A percentile compares a stretch with the other conserved stretches of the same genome.
These are phyloP conservation scores for Ophiothrix spiculata DNA, from an alignment of 35 echinoderm and acorn worm genomes.

Conservation along the genomic window DNA sequence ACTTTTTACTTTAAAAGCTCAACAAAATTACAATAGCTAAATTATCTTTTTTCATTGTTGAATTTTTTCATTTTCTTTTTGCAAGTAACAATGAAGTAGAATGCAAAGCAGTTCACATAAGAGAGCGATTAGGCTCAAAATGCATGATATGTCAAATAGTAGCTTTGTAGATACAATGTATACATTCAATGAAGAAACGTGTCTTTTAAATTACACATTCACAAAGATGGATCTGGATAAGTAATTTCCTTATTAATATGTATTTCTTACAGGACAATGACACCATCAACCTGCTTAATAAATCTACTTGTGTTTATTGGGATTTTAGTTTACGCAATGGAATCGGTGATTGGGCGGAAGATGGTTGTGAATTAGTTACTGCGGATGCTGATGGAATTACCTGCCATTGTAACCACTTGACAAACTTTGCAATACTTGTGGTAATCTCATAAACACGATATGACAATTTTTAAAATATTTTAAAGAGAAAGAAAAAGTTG, in stretches of 20 bases:
- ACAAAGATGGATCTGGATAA: too few species aligned
- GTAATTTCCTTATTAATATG: too few species aligned
- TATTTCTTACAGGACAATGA: neutral
- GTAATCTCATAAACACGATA: too few species aligned
- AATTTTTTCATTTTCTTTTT: too few species aligned
- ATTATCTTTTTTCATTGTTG: too few species aligned
- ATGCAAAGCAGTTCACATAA: too few species aligned
- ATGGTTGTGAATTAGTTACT: neutral
- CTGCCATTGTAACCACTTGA: neutral
- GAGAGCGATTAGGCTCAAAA: neutral
- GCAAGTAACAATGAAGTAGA: too few species aligned
- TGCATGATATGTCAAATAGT: neutral
- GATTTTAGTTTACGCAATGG: too few species aligned
- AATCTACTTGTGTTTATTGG: neutral
- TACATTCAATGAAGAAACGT: neutral
- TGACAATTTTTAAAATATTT: too few species aligned
- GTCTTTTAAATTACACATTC: neutral
- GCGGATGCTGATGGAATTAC: neutral
- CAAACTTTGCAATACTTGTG: neutral
- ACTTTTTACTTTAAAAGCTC: too few species aligned
- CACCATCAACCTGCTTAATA: neutral
- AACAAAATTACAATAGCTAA: too few species aligned
- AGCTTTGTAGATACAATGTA: neutral
- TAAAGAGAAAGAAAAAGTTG: too few species aligned
- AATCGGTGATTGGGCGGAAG: neutral